These are phyloP conservation scores for Microcaecilia unicolor DNA, from an alignment of 2,797 vertebrate species.

Conservation along the genomic window DNA sequence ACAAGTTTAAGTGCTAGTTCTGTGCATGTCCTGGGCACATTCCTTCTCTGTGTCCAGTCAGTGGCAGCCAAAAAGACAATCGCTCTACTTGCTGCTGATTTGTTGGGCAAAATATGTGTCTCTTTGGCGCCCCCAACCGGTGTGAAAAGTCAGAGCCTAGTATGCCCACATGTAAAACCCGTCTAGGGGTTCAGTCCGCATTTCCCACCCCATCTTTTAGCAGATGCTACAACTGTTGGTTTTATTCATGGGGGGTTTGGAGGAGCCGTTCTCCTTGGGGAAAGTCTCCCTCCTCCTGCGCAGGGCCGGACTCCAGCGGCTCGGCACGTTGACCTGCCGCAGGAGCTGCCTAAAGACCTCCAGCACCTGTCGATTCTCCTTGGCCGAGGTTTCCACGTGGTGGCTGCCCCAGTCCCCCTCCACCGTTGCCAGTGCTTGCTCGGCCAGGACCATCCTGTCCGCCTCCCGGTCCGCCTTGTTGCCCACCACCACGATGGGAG, in stretches of 20 bases:
- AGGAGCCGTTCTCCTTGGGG: conserved; percentile 57
- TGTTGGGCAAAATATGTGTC: too few relatives aligned
- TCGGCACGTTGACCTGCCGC: conserved; percentile 73
- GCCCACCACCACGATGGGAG: conserved; percentile 79
- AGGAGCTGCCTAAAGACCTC: conserved; percentile 83
- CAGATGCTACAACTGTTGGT: conserved; percentile 84
- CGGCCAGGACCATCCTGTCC: conserved; percentile 53
- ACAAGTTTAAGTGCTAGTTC: too few relatives aligned
- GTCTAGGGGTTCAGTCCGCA: too few relatives aligned
- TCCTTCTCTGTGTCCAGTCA: too few relatives aligned
- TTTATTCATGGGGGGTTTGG: conserved; percentile 84
- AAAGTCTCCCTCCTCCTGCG: conserved; percentile 77
- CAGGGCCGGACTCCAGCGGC: conserved; percentile 70
- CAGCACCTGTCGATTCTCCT: conserved; percentile 76
- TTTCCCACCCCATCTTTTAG: conserved; percentile 33
- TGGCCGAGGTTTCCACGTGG: conserved; percentile 76
- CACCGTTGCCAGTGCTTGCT: conserved; percentile 67
- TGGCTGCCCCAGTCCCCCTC: conserved; percentile 86
- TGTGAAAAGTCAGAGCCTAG: background rate
- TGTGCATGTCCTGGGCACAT: too few relatives aligned
- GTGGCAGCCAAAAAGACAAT: too few relatives aligned
- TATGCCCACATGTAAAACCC: too few relatives aligned
- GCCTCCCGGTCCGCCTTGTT: conserved; percentile 69
- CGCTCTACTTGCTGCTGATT: background rate
- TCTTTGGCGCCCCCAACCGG: too few relatives aligned